Evolutionary conservation across 2,113 vertebrate genomes (phyloP).

Genomic region (Osmerus eperlanus): DNA sequence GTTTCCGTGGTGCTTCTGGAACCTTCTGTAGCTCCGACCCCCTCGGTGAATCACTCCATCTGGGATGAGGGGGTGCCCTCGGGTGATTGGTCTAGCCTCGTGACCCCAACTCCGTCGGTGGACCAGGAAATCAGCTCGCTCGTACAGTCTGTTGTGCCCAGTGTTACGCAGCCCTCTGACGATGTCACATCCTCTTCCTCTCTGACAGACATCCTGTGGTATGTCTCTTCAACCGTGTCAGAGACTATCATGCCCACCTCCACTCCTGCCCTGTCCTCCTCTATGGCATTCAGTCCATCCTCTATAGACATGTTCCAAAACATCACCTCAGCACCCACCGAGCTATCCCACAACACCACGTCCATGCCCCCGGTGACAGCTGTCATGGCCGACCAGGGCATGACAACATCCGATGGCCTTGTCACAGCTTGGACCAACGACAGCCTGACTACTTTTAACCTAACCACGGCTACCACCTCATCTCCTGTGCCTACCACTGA

Average conservation of each 20-base stretch:
- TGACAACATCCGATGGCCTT: conserved; percentile 40
- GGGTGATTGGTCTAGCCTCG: conserved; percentile 49
- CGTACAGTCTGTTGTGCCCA: conserved; percentile 36
- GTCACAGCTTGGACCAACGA: conserved; percentile 36
- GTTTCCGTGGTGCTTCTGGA: conserved; percentile 51
- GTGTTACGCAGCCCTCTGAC: conserved; percentile 46
- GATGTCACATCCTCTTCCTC: conserved; percentile 39
- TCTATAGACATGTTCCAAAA: conserved; percentile 26
- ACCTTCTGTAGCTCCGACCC: conserved; percentile 49
- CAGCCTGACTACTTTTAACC: conserved; percentile 45
- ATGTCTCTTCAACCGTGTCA: conserved; percentile 44
- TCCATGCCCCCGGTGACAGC: conserved; percentile 19
- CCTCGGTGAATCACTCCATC: conserved; percentile 39
- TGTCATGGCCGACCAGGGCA: conserved; percentile 55
- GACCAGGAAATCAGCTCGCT: conserved; percentile 30
- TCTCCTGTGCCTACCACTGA: conserved; percentile 24
- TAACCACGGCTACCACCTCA: conserved; percentile 27
- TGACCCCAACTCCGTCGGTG: conserved; percentile 28
- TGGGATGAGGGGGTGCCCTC: conserved; percentile 34
- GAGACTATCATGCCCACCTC: conserved; percentile 36
- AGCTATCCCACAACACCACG: conserved; percentile 24
- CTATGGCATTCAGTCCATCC: too few species aligned
- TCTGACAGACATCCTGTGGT: conserved; percentile 60
- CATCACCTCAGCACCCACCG: conserved; percentile 23
- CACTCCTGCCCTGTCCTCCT: conserved; percentile 13